A percentile compares a stretch with the other conserved stretches of the same genome.
Evolutionary conservation across 1,140 invertebrate species (phyloP).

Genomic region (Diplogasteroides magnus): DNA sequence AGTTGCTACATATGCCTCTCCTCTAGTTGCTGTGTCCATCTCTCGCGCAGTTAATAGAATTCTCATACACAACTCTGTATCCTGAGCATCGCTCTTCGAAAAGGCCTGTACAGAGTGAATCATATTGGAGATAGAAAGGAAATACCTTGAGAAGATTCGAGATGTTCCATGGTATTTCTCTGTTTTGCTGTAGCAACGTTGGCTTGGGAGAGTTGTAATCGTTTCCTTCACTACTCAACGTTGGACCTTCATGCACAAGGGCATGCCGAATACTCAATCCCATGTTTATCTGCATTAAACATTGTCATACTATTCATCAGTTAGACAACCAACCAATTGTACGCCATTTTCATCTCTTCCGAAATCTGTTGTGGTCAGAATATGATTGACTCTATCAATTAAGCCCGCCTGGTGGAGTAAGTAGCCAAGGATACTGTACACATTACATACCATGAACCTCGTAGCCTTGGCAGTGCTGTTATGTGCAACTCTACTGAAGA

Average conservation of each 20-base stretch:
- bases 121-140: background rate
- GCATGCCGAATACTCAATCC: constrained; percentile 29
- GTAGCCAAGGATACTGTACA: background rate
- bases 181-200: background rate
- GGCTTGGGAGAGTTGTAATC: constrained; percentile 5
- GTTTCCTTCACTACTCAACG: constrained; percentile 4
- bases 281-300: constrained; percentile 21
- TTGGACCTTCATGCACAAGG: constrained; percentile 14
- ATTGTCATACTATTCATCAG: background rate
- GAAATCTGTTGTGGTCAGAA: constrained; percentile 20
- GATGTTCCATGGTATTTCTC: background rate
- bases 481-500: constrained; percentile 23
- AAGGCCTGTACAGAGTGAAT: background rate
- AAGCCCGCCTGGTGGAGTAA: constrained; percentile 20
- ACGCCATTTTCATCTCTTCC: constrained; percentile 19
- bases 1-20: background rate
- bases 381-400: constrained; percentile 28
- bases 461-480: constrained; percentile 18
- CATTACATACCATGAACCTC: constrained; percentile 18
- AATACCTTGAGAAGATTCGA: background rate
- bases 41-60: background rate
- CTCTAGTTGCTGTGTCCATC: background rate
- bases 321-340: background rate
- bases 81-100: too few relatives aligned
- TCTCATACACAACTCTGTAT: background rate